Evolutionary conservation across 2,113 vertebrate species (phyloP).

Genomic region (Daphoenositta chrysoptera): DNA sequence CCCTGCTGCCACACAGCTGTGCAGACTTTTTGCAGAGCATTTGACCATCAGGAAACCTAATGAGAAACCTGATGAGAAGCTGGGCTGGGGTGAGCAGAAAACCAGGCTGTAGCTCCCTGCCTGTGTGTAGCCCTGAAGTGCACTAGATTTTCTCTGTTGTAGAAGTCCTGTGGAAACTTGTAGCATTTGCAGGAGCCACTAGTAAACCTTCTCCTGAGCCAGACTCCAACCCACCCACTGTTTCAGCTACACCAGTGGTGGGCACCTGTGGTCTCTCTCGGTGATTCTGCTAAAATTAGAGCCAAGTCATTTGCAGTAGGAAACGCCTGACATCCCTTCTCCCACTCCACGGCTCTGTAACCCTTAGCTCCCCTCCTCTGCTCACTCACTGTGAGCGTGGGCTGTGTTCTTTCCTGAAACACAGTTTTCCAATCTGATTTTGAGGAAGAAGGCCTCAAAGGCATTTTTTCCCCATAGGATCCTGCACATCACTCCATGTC

Average conservation of each 20-base stretch:
- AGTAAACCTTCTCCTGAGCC: not conserved
- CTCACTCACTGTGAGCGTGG: not conserved
- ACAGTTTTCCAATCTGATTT: not conserved
- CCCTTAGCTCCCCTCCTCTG: not conserved
- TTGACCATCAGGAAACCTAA: not conserved
- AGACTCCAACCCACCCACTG: not conserved
- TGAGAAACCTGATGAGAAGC: not conserved
- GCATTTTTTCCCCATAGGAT: not conserved
- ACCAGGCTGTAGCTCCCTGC: not conserved
- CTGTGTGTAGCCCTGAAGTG: rapidly evolving
- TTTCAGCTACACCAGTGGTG: rapidly evolving
- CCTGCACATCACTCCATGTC: not conserved
- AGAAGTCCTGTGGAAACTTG: not conserved
- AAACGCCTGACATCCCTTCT: not conserved
- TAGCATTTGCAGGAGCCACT: not conserved
- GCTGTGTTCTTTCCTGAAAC: not conserved
- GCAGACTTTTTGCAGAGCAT: not conserved
- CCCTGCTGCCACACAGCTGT: not conserved
- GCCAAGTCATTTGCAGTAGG: not conserved
- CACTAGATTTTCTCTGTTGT: not conserved
- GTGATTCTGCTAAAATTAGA: not conserved
- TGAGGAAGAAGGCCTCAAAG: not conserved
- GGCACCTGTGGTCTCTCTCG: not conserved
- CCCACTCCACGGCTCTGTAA: not conserved
- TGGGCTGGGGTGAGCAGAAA: not conserved